Base-by-base conservation (phyloP, 2,797 vertebrate species). In the Centropyge bicolor region DNA sequence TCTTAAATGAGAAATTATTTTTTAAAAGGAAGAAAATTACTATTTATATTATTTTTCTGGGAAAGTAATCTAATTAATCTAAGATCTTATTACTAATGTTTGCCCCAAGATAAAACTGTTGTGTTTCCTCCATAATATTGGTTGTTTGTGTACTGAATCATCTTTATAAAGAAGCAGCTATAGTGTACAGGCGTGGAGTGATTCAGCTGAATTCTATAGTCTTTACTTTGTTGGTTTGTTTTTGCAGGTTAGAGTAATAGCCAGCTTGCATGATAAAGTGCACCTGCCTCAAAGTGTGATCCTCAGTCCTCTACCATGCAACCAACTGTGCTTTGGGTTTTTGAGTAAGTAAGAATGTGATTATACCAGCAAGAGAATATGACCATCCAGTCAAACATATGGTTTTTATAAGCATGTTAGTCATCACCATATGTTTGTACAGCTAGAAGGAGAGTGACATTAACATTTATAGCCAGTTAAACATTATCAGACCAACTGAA, bases 101-200 rank as follows among this genome's bases (percentile, higher is more conserved):
- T n/a, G n/a, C 27, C 27, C 27, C 27, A 31, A 31, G 27, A 31
- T 31, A 31, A 2, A 31, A 31, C 27, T 31, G 2, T 31, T 31
- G 4, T 31, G 27, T 31, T 31, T 31, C 27, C 27, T 4, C 4
- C n/a, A n/a, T n/a, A n/a, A n/a, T n/a, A n/a, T 11, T 36, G 19
- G 46, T 48, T 78, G 1, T 62, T 41, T 56, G 1, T 69, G 55
- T 80, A 55, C 41, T 78, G 11, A 46, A 45, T 79, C 60, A 70
- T 41, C 38, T 65, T 22, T 36, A 55, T 60, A 67, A 76, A 82
- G 7, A 73, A 48, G 11, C 40, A 40, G 52, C 56, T 76, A 66
- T 36, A 22, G 17, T 46, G 17, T 49, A 5, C 38, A 31, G 27
- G 27, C 27, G 27, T 35, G 54, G 22, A 56, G 36, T 68, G 48